Evolutionary conservation across 2,113 vertebrate species (phyloP).

Genomic region (Callaeas wilsoni): DNA sequence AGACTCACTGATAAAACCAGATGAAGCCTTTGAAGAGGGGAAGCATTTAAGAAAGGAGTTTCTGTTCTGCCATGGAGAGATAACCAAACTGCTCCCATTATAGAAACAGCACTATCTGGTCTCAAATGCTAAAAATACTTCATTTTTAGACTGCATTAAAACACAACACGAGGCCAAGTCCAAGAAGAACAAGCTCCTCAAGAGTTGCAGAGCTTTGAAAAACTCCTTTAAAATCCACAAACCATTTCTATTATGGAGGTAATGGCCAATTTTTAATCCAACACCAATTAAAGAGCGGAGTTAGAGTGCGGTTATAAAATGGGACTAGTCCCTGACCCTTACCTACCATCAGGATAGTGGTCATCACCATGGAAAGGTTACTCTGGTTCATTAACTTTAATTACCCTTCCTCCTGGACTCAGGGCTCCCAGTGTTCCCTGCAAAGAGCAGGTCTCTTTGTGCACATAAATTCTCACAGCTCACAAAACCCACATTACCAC

Average conservation of each 20-base stretch:
- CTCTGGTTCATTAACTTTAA: slow-evolving; percentile 79
- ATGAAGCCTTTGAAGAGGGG: not conserved
- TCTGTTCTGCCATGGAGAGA: not conserved
- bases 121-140: not conserved
- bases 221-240: not conserved
- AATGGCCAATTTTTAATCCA: slow-evolving; percentile 8
- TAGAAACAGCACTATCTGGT: not conserved
- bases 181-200: slow-evolving; percentile 8
- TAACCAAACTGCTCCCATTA: not conserved
- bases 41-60: not conserved
- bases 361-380: slow-evolving; percentile 76
- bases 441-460: slow-evolving; percentile 80
- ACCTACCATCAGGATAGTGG: slow-evolving; percentile 68
- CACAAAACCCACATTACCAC: slow-evolving; percentile 78
- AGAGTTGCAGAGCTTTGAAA: not conserved
- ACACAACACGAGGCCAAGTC: not conserved
- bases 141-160: not conserved
- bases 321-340: slow-evolving; percentile 63
- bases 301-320: not conserved
- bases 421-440: slow-evolving; percentile 77
- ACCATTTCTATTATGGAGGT: not conserved
- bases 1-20: not conserved
- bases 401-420: slow-evolving; percentile 76
- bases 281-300: not conserved
- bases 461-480: slow-evolving; percentile 79